Base-by-base conservation (phyloP, 1,140 invertebrate genomes). In the Callitettix versicolor region DNA sequence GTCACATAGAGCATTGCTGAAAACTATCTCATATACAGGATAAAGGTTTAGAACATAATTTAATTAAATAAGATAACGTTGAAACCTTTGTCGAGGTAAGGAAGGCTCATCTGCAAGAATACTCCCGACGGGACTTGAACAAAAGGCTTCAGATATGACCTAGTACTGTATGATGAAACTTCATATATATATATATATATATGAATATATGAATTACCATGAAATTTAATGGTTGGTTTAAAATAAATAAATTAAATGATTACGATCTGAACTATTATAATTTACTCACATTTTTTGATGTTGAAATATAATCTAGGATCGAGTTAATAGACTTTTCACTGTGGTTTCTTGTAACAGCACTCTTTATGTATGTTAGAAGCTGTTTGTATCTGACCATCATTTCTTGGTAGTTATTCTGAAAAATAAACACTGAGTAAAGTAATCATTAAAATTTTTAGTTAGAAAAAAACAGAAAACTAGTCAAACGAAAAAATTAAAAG, bases 321-420 rank as follows among this genome's bases (percentile, higher is more conserved):
- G 96, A 98, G 71, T 99, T 99, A 59, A 99, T 99, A 21, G 95
- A 98, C 68, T 99, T 99, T 70, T 99, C 97, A 51, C 95, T 98
- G 69, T 99, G 97, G 72, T 99, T 99, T 67, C 96, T 83, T 6
- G 96, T 99, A 18, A 99, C 96, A 43, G 95, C 95, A 73, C 89
- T 96, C 73, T 98, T 98, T 44, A 98, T 98, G 67, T 99, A 99
- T 1, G 91, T 95, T 44, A 99, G 76, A 38, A 99, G 75, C 70
- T 96, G 89, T 68, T 97, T 96, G 68, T 99, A 99, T 52, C 94
- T 79, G 1, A 77, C 75, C 92, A 99, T 97, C 95, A 99, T 98
- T 73, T 96, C 90, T 60, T 87, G 82, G 69, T 91, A 96, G 73
- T 97, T 93, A 44, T 79, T 79, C 90, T 96, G 66, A 24, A 77